phyloP scores from a whole-genome alignment of 2,888 invertebrate genomes.

The Antheraea yamamai region DNA sequence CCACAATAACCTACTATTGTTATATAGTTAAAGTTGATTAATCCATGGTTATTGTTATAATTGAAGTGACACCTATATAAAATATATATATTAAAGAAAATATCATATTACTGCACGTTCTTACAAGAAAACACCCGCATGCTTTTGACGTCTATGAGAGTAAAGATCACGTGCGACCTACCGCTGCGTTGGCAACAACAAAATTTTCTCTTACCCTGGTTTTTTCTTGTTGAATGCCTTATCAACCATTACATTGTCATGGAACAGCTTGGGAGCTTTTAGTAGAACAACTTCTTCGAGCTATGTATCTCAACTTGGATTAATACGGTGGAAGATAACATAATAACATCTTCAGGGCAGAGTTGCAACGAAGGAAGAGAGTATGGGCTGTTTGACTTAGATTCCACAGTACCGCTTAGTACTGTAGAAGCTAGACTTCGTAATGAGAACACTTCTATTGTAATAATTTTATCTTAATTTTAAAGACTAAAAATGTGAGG shows the following conservation, averaged over 20 bases:
- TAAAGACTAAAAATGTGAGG: neutral
- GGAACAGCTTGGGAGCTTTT: neutral
- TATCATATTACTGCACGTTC: slow-evolving; percentile 4
- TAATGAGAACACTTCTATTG: neutral
- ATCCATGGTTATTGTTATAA: neutral
- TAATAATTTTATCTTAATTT: neutral
- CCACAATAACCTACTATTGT: too few relatives aligned
- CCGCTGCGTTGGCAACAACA: slow-evolving; percentile 7
- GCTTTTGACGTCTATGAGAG: slow-evolving; percentile 6
- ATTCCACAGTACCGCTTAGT: neutral
- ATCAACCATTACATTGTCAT: neutral
- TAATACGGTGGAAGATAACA: neutral
- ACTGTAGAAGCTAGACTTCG: neutral
- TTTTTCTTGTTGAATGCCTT: neutral
- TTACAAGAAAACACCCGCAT: slow-evolving; percentile 19
- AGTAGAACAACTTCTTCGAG: neutral
- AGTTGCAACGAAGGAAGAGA: too few relatives aligned
- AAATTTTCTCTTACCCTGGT: neutral
- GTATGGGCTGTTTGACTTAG: neutral
- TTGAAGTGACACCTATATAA: neutral
- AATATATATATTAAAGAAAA: slow-evolving; percentile 7
- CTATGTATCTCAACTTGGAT: neutral
- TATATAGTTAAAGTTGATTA: neutral
- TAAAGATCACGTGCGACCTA: slow-evolving; percentile 20
- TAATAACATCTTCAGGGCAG: neutral